Evolutionary conservation across 2,113 vertebrate species (phyloP).

Genomic region (Arothron firmamentum): DNA sequence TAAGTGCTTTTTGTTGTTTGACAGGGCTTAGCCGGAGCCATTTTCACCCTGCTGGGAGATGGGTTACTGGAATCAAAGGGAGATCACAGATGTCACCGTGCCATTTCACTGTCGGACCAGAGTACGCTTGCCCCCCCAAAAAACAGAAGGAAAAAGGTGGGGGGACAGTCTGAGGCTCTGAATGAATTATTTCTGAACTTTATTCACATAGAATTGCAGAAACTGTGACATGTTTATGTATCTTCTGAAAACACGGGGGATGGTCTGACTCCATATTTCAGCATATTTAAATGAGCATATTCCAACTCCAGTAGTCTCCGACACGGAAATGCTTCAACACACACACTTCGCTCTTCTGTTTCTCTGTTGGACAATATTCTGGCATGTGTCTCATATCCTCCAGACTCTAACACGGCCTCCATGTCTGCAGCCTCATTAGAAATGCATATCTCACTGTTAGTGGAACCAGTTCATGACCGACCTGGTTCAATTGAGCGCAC

Average conservation of each 20-base stretch:
- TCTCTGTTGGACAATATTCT: too few species aligned
- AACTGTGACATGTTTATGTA: slow-evolving; percentile 2
- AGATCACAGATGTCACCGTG: slow-evolving; percentile 66
- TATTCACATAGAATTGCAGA: slow-evolving; percentile 19
- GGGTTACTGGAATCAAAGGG: slow-evolving; percentile 68
- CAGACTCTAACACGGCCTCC: too few species aligned
- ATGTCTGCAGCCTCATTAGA: too few species aligned
- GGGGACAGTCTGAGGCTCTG: not conserved
- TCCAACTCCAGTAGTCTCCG: not conserved
- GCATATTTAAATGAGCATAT: slow-evolving; percentile 16
- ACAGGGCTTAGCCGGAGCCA: slow-evolving; percentile 51
- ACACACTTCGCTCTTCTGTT: too few species aligned
- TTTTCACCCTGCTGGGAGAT: slow-evolving; percentile 57
- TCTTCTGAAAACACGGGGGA: slow-evolving; percentile 4
- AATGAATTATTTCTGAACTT: slow-evolving; percentile 1
- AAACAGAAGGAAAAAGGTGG: slow-evolving; percentile 8
- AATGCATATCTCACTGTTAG: too few species aligned
- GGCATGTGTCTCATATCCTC: too few species aligned
- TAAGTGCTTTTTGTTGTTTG: slow-evolving; percentile 72
- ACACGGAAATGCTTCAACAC: too few species aligned
- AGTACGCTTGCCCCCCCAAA: slow-evolving; percentile 18
- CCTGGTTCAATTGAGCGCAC: too few species aligned
- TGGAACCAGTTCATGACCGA: too few species aligned
- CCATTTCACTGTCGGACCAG: slow-evolving; percentile 54
- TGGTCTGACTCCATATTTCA: slow-evolving; percentile 13